These are phyloP conservation scores for Steinernema feltiae DNA, from an alignment of 1,140 invertebrate species.

Conservation along the genomic window DNA sequence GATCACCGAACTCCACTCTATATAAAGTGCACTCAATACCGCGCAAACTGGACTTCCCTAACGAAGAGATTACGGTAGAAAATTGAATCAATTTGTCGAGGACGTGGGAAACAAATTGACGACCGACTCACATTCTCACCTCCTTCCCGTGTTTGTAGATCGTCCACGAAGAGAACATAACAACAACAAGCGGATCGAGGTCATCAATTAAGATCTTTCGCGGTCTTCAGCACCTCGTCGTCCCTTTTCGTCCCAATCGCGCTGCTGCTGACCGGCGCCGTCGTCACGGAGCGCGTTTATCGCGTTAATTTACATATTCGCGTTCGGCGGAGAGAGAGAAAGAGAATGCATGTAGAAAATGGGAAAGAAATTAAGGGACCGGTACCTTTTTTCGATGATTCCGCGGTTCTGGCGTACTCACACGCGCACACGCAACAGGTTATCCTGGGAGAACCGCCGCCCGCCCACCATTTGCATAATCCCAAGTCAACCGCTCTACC, in stretches of 20 bases:
- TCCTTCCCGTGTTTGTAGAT: background rate
- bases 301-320: constrained; percentile 10
- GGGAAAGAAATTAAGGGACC: background rate
- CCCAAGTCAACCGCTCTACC: background rate
- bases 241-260: background rate
- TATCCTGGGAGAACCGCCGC: background rate
- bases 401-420: background rate
- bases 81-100: background rate
- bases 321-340: background rate
- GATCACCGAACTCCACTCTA: too few relatives aligned
- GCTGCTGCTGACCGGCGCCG: background rate
- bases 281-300: background rate
- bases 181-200: constrained; percentile 9
- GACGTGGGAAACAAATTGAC: background rate
- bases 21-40: too few relatives aligned
- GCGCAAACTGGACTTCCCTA: background rate
- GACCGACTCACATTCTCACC: background rate
- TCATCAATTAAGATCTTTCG: constrained; percentile 13
- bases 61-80: background rate
- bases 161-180: background rate
- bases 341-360: too few relatives aligned
- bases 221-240: background rate
- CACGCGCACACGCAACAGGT: background rate
- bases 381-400: background rate
- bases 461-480: constrained; percentile 10